Evolutionary conservation across 1,140 invertebrate species (phyloP).

Genomic region (Acromyrmex echinatior): DNA sequence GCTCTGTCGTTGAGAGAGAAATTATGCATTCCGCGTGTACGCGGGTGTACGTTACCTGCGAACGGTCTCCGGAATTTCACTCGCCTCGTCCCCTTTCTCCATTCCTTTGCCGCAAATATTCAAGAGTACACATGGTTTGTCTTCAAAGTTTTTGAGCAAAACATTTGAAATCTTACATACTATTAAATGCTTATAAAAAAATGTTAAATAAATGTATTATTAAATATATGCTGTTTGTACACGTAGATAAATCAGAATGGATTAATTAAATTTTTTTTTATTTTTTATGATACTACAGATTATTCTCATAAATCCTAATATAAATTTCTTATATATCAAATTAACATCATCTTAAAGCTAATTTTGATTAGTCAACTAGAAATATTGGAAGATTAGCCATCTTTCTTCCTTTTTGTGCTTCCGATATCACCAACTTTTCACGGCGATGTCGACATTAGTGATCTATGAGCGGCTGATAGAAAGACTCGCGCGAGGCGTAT

Average conservation of each 20-base stretch:
- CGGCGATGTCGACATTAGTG: neutral
- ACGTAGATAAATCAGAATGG: neutral
- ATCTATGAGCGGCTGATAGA: conserved; percentile 46
- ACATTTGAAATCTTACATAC: neutral
- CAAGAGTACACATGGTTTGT: conserved; percentile 2
- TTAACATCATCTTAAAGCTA: neutral
- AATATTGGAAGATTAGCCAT: neutral
- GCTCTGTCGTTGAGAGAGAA: conserved; percentile 42
- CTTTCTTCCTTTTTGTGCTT: conserved; percentile 19
- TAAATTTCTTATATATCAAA: neutral
- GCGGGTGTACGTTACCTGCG: conserved; percentile 51
- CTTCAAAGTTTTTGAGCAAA: neutral
- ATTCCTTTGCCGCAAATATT: neutral
- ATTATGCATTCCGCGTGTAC: conserved; percentile 66
- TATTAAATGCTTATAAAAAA: neutral
- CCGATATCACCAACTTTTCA: conserved; percentile 22
- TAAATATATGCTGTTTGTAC: neutral
- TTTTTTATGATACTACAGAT: neutral
- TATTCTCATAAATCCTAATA: neutral
- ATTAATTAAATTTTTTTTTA: neutral
- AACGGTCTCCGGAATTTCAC: conserved; percentile 54
- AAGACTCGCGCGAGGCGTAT: conserved; percentile 32
- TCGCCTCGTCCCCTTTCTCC: conserved; percentile 42
- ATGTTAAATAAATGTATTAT: neutral
- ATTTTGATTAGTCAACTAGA: neutral